A percentile compares a stretch with the other conserved stretches of the same genome.
These are phyloP conservation scores for Antennarius striatus DNA, from an alignment of 2,113 vertebrate species.

Conservation along the genomic window DNA sequence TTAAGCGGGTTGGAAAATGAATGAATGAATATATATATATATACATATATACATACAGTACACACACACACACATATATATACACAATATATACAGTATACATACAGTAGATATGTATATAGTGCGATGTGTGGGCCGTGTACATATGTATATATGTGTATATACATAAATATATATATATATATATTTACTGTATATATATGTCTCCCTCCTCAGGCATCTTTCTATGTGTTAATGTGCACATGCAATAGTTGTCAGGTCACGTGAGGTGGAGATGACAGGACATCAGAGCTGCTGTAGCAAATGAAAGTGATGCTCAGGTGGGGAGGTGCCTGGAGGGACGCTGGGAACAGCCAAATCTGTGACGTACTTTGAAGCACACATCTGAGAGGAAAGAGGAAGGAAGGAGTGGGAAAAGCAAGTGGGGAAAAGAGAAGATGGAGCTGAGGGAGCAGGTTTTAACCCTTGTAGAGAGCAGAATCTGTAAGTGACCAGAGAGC, in stretches of 20 bases:
- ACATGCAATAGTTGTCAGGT: background rate
- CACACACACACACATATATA: too few relatives aligned
- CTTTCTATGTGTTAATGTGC: background rate
- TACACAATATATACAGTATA: too few relatives aligned
- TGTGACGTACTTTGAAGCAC: conserved; percentile 71
- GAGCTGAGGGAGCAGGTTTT: conserved; percentile 42
- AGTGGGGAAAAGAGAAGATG: conserved; percentile 5
- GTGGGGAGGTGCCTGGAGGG: conserved; percentile 64
- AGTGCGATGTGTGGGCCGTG: too few relatives aligned
- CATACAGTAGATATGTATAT: too few relatives aligned
- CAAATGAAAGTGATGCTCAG: conserved; percentile 70
- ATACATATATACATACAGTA: too few relatives aligned
- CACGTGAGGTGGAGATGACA: conserved; percentile 62
- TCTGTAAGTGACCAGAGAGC: conserved; percentile 58
- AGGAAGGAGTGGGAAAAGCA: conserved; percentile 9
- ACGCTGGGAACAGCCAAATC: conserved; percentile 61
- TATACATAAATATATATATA: too few relatives aligned
- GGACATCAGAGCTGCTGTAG: conserved; percentile 63
- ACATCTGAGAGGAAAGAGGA: conserved; percentile 45
- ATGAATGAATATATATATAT: too few relatives aligned
- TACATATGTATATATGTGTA: too few relatives aligned
- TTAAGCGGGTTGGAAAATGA: too few relatives aligned
- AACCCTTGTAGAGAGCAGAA: conserved; percentile 41
- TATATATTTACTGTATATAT: too few relatives aligned
- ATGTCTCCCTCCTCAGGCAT: too few relatives aligned